These are phyloP conservation scores for Spheniscus mendiculus DNA, from an alignment of 2,113 vertebrate genomes.

Conservation along the genomic window DNA sequence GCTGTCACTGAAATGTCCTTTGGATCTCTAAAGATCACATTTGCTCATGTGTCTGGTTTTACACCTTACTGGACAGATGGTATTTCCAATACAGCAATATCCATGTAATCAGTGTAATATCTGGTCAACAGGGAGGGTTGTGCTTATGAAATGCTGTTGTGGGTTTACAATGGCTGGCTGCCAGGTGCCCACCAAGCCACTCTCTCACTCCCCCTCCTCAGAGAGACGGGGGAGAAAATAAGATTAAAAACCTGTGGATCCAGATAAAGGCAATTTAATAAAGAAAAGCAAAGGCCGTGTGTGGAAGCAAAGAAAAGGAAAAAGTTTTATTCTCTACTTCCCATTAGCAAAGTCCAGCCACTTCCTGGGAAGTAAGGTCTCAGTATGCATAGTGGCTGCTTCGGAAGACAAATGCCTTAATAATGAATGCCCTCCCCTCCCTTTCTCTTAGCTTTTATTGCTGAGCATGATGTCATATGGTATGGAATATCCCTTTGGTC, in stretches of 20 bases:
- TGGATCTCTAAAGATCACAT: not conserved
- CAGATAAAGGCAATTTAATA: not conserved
- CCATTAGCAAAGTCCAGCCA: accelerated
- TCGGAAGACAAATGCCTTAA: not conserved
- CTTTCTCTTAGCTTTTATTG: not conserved
- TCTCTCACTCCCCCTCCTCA: not conserved
- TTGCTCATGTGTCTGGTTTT: not conserved
- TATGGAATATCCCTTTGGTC: not conserved
- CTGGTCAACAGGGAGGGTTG: not conserved
- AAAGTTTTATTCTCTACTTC: not conserved
- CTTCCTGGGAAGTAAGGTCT: not conserved
- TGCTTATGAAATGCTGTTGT: not conserved
- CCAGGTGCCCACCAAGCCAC: not conserved
- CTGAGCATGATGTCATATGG: not conserved
- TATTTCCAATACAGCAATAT: not conserved
- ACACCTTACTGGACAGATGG: conserved; percentile 1
- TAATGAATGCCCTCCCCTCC: not conserved
- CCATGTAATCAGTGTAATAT: not conserved
- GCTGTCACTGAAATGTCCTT: not conserved
- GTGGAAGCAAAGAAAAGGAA: not conserved
- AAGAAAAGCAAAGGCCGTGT: not conserved
- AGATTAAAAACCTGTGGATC: not conserved
- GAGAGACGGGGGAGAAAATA: not conserved
- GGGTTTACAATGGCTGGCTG: not conserved
- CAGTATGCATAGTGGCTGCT: not conserved